Percentiles rank a stretch among this genome's conserved stretches.
Evolutionary conservation across 2,113 vertebrate genomes (phyloP).

Genomic region (Podocnemis expansa): DNA sequence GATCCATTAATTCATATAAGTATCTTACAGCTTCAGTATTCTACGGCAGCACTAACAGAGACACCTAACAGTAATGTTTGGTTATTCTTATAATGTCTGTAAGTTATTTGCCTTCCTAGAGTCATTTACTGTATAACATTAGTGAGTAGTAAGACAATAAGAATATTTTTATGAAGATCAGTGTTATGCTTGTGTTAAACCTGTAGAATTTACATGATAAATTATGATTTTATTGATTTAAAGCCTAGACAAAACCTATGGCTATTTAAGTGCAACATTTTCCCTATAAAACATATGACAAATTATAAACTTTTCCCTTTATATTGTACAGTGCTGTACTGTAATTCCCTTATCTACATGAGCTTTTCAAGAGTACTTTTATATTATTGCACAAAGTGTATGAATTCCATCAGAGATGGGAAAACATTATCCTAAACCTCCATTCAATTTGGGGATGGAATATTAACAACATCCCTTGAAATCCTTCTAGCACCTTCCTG

Average conservation of each 20-base stretch:
- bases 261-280: not conserved
- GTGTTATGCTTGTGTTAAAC: not conserved
- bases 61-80: not conserved
- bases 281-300: not conserved
- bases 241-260: not conserved
- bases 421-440: conserved; percentile 34
- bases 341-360: not conserved
- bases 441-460: conserved; percentile 26
- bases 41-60: not conserved
- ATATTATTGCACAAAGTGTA: not conserved
- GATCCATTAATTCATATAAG: not conserved
- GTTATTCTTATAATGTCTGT: not conserved
- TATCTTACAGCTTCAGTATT: not conserved
- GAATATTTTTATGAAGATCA: not conserved
- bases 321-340: not conserved
- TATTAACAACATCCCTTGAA: conserved; percentile 45
- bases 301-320: not conserved
- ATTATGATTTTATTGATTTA: not conserved
- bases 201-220: not conserved
- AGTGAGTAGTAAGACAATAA: not conserved
- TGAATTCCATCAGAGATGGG: conserved; percentile 13
- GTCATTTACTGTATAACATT: not conserved
- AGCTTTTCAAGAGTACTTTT: not conserved
- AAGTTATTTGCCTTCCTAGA: not conserved
- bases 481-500: not conserved